Evolutionary conservation across 2,113 vertebrate genomes (phyloP).

Genomic region (Burhinus oedicnemus): DNA sequence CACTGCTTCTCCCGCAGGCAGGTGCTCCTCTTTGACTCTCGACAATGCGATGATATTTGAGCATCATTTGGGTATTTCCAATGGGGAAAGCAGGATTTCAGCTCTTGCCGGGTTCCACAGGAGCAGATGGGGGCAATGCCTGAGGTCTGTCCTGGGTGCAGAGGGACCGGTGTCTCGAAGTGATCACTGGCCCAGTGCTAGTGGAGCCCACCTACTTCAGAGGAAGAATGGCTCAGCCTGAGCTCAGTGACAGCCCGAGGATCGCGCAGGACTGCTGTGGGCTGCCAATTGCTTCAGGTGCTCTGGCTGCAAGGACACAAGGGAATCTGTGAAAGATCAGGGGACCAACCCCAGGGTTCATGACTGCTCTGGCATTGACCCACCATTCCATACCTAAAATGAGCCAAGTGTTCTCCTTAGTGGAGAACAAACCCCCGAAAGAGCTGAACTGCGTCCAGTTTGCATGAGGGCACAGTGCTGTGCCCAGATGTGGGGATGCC

Average conservation of each 20-base stretch:
- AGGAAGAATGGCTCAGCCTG: neutral
- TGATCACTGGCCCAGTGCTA: neutral
- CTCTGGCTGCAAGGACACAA: neutral
- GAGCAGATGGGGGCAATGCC: neutral
- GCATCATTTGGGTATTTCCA: neutral
- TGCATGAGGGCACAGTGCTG: neutral
- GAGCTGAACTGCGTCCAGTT: neutral
- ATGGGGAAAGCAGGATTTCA: neutral
- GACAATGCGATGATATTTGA: accelerated
- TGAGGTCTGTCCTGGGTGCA: neutral
- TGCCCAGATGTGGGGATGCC: neutral
- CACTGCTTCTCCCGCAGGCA: neutral
- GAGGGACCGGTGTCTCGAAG: accelerated
- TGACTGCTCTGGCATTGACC: neutral
- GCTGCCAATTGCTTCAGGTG: neutral
- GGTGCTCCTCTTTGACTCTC: neutral
- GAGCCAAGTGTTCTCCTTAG: neutral
- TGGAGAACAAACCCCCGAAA: neutral
- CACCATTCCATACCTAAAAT: neutral
- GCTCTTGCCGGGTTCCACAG: neutral
- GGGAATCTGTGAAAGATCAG: neutral
- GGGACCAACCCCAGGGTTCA: too few relatives aligned
- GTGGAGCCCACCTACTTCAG: neutral
- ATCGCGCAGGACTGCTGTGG: neutral
- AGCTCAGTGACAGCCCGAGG: neutral